Evolutionary conservation across 1,140 invertebrate genomes (phyloP), one percentile per base, ranked within the genome.

Genomic region (Hycleus phaleratus): DNA sequence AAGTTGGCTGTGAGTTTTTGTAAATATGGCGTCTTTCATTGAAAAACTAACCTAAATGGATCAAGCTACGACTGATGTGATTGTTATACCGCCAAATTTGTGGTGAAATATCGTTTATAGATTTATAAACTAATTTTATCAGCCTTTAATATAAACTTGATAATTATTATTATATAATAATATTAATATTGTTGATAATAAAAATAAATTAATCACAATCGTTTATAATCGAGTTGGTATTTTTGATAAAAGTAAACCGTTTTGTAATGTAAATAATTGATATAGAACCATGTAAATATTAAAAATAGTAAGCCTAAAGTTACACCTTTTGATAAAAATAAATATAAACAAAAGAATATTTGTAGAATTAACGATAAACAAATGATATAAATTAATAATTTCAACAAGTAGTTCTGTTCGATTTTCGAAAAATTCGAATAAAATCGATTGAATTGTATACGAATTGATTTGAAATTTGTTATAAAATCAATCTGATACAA

Each of bases 401-500:
- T 55, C 9, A 55, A 46, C 11, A 38, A 10, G 18, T 24, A 4
- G 25, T 40, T n/a, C 3, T 38, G 8, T 3, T 11, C 8, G 8
- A 10, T 7, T 32, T 11, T 38, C 32, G 25, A 9, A 25, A 49
- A 54, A 38, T 12, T 6, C 32, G 18, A 11, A 43, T 12, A 44
- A n/a, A 40, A 18, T 18, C 47, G 38, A 25, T 18, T 18, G 1
- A 18, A 18, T 18, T 18, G 18, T 18, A 18, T 18, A 18, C 18
- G 18, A 18, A 18, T 18, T 18, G 18, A 18, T 48, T 9, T n/a
- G 26, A 38, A 39, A n/a, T 12, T 32, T 49, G 49, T 46, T 24
- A 52, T 38, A 52, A 42, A 39, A 49, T n/a, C 45, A 63, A 55
- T 42, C 59, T 60, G 40, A 59, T 46, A 7, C 61, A 52, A 42